These are phyloP conservation scores for Anolis carolinensis DNA, from an alignment of 2,113 vertebrate species.

Conservation along the genomic window DNA sequence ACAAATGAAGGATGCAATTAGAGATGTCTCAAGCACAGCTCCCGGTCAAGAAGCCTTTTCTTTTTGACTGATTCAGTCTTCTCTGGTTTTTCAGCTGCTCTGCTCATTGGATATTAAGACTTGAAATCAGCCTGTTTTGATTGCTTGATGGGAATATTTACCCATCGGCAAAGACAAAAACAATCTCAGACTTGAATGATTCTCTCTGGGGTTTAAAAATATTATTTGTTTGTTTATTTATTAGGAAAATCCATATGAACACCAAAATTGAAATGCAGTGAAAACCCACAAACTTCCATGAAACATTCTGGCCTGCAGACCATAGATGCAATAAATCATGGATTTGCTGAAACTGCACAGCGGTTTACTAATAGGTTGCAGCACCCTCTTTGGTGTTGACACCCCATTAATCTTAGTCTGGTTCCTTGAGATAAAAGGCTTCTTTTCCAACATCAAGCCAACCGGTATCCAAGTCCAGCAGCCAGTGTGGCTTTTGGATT, in stretches of 20 bases:
- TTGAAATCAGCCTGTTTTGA: conserved; percentile 16
- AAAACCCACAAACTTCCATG: not conserved
- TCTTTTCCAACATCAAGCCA: not conserved
- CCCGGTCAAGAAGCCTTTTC: conserved; percentile 29
- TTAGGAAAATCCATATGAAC: accelerated
- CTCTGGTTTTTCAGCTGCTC: conserved; percentile 1
- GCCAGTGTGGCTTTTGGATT: not conserved
- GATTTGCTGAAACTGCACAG: not conserved
- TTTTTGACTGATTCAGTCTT: conserved; percentile 42
- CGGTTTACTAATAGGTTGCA: not conserved
- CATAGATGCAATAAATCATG: not conserved
- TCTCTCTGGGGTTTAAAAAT: not conserved
- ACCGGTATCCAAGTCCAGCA: not conserved
- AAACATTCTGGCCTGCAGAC: not conserved
- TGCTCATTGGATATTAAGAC: conserved; percentile 21
- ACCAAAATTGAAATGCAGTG: not conserved
- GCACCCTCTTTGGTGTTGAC: conserved; percentile 3
- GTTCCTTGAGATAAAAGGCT: conserved; percentile 21
- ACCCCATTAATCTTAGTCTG: conserved; percentile 21
- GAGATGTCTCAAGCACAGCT: conserved; percentile 47
- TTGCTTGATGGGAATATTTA: conserved; percentile 1
- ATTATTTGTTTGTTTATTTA: not conserved
- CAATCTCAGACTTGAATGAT: conserved; percentile 24
- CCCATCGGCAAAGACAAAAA: conserved; percentile 38
- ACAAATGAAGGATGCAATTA: conserved; percentile 57